Conservation (phyloP, 1,140 invertebrate species). For the Samia ricini region DNA sequence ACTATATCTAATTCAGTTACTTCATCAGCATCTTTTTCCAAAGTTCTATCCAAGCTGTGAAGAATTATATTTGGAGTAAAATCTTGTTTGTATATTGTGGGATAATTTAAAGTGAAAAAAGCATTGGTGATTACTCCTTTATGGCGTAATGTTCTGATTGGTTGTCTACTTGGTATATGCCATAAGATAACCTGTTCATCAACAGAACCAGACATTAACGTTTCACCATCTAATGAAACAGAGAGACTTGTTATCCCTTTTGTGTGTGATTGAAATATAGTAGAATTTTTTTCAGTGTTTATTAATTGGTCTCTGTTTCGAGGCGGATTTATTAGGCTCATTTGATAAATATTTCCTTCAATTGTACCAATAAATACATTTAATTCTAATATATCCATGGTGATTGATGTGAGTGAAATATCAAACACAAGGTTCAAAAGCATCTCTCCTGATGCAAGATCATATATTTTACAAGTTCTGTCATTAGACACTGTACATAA, state of each 20-base stretch:
- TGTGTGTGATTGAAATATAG: slow-evolving; percentile 81
- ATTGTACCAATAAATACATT: slow-evolving; percentile 85
- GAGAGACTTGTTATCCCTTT: slow-evolving; percentile 84
- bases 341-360: slow-evolving; percentile 84
- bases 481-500: slow-evolving; percentile 89
- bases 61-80: slow-evolving; percentile 53
- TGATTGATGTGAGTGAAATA: slow-evolving; percentile 82
- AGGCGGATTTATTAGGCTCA: slow-evolving; percentile 82
- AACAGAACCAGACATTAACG: slow-evolving; percentile 85
- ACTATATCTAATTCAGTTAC: slow-evolving; percentile 54
- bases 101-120: slow-evolving; percentile 72
- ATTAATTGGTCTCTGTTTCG: slow-evolving; percentile 83
- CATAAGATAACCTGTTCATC: slow-evolving; percentile 87
- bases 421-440: slow-evolving; percentile 87
- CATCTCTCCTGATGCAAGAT: slow-evolving; percentile 82
- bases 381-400: slow-evolving; percentile 84
- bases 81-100: slow-evolving; percentile 58
- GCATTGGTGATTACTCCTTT: slow-evolving; percentile 87
- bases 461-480: slow-evolving; percentile 89
- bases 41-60: slow-evolving; percentile 56
- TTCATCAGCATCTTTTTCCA: slow-evolving; percentile 56
- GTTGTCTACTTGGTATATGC: slow-evolving; percentile 87
- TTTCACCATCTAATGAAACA: slow-evolving; percentile 82
- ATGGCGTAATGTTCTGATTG: slow-evolving; percentile 83
- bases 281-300: slow-evolving; percentile 65